Conservation (phyloP, 2,888 invertebrate genomes). For the Hylaea fasciaria region DNA sequence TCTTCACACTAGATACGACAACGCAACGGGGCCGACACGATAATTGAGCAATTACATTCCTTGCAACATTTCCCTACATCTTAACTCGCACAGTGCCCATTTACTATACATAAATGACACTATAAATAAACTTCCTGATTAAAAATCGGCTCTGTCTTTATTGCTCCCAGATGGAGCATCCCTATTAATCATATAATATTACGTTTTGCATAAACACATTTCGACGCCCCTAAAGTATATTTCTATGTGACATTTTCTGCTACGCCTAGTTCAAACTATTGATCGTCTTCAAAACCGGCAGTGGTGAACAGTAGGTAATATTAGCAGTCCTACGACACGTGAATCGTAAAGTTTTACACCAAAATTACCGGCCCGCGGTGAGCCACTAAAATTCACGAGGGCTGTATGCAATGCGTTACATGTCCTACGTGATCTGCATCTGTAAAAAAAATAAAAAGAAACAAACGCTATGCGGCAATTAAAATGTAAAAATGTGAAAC, state of each 20-base stretch:
- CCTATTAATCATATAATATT: slow-evolving; percentile 32
- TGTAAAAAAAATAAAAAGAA: slow-evolving; percentile 9
- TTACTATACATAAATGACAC: slow-evolving; percentile 12
- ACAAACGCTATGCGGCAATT: slow-evolving; percentile 14
- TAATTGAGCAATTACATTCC: slow-evolving; percentile 78
- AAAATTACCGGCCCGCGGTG: slow-evolving; percentile 20
- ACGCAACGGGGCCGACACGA: slow-evolving; percentile 55
- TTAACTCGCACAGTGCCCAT: slow-evolving; percentile 27
- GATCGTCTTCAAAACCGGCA: slow-evolving; percentile 3
- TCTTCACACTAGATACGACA: slow-evolving; percentile 46
- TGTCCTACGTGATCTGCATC: slow-evolving; percentile 32
- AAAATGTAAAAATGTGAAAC: slow-evolving; percentile 28
- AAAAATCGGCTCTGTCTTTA: slow-evolving; percentile 27
- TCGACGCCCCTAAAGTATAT: slow-evolving; percentile 11
- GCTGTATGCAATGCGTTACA: slow-evolving; percentile 19
- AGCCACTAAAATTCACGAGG: slow-evolving; percentile 26
- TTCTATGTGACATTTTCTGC: slow-evolving; percentile 2
- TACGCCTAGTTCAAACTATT: slow-evolving; percentile 4
- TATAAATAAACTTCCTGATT: slow-evolving; percentile 28
- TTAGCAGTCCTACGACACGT: slow-evolving; percentile 29
- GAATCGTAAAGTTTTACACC: slow-evolving; percentile 30
- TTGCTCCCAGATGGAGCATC: slow-evolving; percentile 22
- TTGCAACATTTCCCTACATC: slow-evolving; percentile 55
- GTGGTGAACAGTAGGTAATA: too few species aligned
- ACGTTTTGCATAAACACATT: slow-evolving; percentile 25